Base-by-base conservation (phyloP, 2,113 vertebrate genomes). In the Mobula birostris region DNA sequence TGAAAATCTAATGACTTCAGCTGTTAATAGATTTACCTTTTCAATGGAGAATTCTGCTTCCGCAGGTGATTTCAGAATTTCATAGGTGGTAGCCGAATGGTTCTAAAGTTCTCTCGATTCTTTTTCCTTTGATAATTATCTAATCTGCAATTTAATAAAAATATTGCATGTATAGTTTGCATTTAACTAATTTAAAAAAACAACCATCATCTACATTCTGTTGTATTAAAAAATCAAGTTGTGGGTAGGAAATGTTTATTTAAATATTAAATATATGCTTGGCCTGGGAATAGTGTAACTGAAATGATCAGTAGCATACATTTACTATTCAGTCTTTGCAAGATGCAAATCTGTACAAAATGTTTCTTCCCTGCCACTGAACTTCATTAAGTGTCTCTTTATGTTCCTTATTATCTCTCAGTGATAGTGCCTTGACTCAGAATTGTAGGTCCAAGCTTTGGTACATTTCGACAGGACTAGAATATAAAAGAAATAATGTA, bases 1-100 rank as follows among this genome's bases (percentile, higher is more conserved):
- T 63, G 58, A 88, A 63, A 88, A 61, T n/a, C 83, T 88, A n/a
- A 63, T 63, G 61, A 88, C 27, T 63, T 88, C 56, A 88, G 58
- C 83, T 27, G 29, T 88, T 88, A 61, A 87, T n/a, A 27, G 82
- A 85, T 58, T 87, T 87, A 63, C 24, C 24, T 87, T 5, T n/a
- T 61, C 24, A 61, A 11, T 27, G 61, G 83, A 63, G 83, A n/a
- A n/a, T 87, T 87, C 27, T 87, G 58, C 9, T n/a, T 88, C 83
- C 56, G 61, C 12, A 5, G 27, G 58, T n/a, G 27, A 27, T 88
- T 88, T 88, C 83, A 88, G 24, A 63, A 88, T 27, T 21, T 58
- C 29, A 61, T 63, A 88, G 12, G 1, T 88, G 14, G 27, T 88
- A 63, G 24, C 29, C 15, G 58, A 24, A 27, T 24, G 58, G 83